phyloP scores from a whole-genome alignment of 2,888 invertebrate genomes.

The Odontothrips loti region DNA sequence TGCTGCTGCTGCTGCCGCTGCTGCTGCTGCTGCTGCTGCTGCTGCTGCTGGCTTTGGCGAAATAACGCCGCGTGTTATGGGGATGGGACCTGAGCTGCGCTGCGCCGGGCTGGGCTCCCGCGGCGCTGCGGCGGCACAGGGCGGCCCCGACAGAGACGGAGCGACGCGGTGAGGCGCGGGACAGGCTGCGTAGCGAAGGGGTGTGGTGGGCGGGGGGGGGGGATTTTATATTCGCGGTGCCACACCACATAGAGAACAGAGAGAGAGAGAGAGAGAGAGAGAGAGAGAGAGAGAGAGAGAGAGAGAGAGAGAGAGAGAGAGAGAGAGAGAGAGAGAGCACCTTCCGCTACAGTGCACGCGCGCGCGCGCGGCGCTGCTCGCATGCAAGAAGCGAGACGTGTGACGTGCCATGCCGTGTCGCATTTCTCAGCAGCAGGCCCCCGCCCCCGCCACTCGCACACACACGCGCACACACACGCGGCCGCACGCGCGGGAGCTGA shows the following conservation, averaged over 20 bases:
- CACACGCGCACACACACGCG: not conserved
- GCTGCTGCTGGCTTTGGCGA: not conserved
- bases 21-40: not conserved
- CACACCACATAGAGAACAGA: not conserved
- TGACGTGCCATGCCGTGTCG: not conserved
- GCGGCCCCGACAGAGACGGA: slow-evolving; percentile 20
- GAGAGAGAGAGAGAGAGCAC: not conserved
- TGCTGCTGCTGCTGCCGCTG: not conserved
- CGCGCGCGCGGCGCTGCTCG: not conserved
- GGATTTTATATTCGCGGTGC: slow-evolving; percentile 2
- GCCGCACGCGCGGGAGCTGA: not conserved
- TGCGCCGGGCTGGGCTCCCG: not conserved
- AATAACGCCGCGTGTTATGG: not conserved
- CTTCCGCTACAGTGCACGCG: not conserved
- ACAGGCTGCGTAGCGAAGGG: not conserved
- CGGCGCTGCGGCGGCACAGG: not conserved
- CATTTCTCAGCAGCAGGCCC: not conserved
- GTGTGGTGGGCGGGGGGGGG: not conserved
- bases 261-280: not conserved
- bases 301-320: not conserved
- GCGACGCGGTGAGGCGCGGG: not conserved
- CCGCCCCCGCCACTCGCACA: too few species aligned
- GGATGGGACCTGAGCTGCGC: not conserved
- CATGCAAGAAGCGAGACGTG: not conserved
- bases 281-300: not conserved